Evolutionary conservation across 2,888 invertebrate genomes (phyloP).

Genomic region (Nephrotoma appendiculata): DNA sequence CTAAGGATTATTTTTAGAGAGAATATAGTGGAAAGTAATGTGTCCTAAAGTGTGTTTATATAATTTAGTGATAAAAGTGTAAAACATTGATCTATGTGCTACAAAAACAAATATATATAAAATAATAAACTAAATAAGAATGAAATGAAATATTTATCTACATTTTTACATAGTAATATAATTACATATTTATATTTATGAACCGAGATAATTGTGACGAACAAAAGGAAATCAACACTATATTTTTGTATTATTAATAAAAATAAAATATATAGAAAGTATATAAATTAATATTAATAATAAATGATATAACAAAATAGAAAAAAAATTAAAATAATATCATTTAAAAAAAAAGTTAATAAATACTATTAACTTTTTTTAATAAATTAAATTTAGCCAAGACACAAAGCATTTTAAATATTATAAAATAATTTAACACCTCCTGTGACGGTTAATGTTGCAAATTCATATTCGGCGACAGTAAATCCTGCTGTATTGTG

Average conservation of each 20-base stretch:
- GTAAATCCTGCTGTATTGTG: slow-evolving; percentile 94
- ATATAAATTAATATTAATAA: not conserved
- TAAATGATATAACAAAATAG: not conserved
- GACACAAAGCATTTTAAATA: not conserved
- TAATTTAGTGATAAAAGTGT: not conserved
- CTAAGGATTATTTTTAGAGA: not conserved
- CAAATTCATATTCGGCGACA: slow-evolving; percentile 90
- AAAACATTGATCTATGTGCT: not conserved
- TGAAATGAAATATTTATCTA: not conserved
- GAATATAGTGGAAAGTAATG: not conserved
- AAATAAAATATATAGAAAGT: not conserved
- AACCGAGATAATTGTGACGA: not conserved
- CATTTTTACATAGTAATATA: not conserved
- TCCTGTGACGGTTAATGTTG: slow-evolving; percentile 85
- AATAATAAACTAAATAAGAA: not conserved
- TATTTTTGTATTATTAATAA: not conserved
- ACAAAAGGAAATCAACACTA: slow-evolving; percentile 4
- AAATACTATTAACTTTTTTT: not conserved
- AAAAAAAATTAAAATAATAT: not conserved
- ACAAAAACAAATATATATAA: not conserved
- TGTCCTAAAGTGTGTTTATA: not conserved
- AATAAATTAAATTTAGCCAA: not conserved
- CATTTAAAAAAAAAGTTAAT: not conserved
- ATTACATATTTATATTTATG: not conserved
- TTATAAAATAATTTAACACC: slow-evolving; percentile 39